These are phyloP conservation scores for Daptonema setosum DNA, from an alignment of 2,888 invertebrate species.

Conservation along the genomic window DNA sequence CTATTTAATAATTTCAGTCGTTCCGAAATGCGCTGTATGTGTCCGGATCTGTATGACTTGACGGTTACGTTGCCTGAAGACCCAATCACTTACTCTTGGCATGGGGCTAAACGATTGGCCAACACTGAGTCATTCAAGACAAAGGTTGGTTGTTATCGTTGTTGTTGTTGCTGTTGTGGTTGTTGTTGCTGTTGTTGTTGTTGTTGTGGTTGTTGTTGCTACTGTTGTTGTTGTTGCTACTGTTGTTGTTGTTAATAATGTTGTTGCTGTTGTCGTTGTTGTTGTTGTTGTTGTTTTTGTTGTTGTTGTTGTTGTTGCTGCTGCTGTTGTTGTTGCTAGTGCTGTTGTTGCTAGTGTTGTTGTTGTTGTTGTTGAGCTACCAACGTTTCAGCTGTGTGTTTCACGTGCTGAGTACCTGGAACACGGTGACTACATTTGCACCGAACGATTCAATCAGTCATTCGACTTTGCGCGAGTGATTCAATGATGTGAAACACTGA, in stretches of 20 bases:
- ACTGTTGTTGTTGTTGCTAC: neutral
- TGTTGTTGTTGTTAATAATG: too few relatives aligned
- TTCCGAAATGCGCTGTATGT: slow-evolving; percentile 51
- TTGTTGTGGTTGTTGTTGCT: too few relatives aligned
- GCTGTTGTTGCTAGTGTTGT: too few relatives aligned
- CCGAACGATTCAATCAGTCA: slow-evolving; percentile 27
- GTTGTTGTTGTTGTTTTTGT: too few relatives aligned
- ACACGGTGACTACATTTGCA: slow-evolving; percentile 44
- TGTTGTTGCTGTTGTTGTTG: too few relatives aligned
- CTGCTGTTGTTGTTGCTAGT: too few relatives aligned
- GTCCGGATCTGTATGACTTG: slow-evolving; percentile 54
- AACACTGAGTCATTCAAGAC: slow-evolving; percentile 14
- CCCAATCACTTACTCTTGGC: slow-evolving; percentile 65
- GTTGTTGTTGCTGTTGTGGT: too few relatives aligned
- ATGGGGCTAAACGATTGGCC: slow-evolving; percentile 56
- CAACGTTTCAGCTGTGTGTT: slow-evolving; percentile 40
- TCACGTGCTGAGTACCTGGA: slow-evolving; percentile 72
- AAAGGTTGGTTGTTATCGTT: too few relatives aligned
- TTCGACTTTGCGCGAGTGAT: neutral
- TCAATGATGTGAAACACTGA: too few relatives aligned
- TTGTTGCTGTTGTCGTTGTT: too few relatives aligned
- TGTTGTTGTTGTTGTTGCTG: too few relatives aligned
- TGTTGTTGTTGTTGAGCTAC: too few relatives aligned
- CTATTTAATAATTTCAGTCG: slow-evolving; percentile 24
- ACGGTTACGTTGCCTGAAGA: slow-evolving; percentile 47